Base-by-base conservation (phyloP, 2,113 vertebrate species). In the Cynopterus brachyotis region DNA sequence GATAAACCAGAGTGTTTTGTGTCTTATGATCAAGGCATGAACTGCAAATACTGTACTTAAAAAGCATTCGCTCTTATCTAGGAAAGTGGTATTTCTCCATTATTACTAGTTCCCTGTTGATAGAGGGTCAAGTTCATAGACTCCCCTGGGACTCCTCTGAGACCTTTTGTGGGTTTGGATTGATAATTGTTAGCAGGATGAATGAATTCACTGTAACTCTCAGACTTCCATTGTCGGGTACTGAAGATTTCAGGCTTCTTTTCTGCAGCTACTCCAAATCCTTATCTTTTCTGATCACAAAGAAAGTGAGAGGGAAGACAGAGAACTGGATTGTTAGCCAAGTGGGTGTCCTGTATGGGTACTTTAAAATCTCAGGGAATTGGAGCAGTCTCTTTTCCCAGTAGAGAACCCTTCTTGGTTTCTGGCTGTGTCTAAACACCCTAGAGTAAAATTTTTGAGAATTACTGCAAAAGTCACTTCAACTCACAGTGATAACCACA, bases 51-150 rank as follows among this genome's bases (percentile, higher is more conserved):
- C 42, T 83, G 28, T 8, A 62, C 26, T 84, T 90, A 26, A 80
- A 97, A 89, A 66, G 0, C 47, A 72, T 67, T 84, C 59, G 30
- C 50, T 94, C 92, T 96, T 94, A 88, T 93, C 70, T 79, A 55
- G 35, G 66, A 78, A 84, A 93, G 72, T 79, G 32, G 59, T 85
- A 96, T 69, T 79, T 76, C 42, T 70, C 69, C 88, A 76, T 92
- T 95, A 81, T 91, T 70, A 60, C 80, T 57, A 89, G 30, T 17
- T 84, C 83, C 80, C 20, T 26, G 6, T 72, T 76, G 55, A 69
- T 50, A 60, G 50, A 81, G 6, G 94, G 75, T 94, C 55, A 72
- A 13, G 57, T 91, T 94, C 80, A 88, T 4, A 73, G 45, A 47
- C 66, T 90, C 55, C 24, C 20, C 28, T 76, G 76, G 22, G 17